A percentile compares a stretch with the other conserved stretches of the same genome.
Evolutionary conservation across 2,888 invertebrate species (phyloP).

Genomic region (Pilophorus perplexus): DNA sequence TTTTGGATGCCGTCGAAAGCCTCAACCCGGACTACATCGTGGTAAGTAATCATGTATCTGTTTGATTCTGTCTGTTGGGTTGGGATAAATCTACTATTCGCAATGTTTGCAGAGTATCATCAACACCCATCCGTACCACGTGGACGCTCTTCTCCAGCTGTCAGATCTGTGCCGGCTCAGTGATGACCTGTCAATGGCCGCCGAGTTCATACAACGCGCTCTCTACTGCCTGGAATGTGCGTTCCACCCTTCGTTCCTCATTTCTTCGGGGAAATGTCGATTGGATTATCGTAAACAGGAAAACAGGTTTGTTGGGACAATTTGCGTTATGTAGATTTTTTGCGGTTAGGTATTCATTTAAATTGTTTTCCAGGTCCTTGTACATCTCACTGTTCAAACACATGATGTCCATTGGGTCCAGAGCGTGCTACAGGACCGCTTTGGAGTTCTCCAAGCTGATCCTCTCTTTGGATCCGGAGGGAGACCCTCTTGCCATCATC

Average conservation of each 20-base stretch:
- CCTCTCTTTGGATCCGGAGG: constrained; percentile 71
- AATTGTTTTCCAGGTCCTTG: constrained; percentile 55
- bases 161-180: constrained; percentile 75
- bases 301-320: constrained; percentile 60
- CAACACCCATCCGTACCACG: constrained; percentile 72
- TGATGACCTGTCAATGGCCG: constrained; percentile 75
- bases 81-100: too few relatives aligned
- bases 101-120: constrained; percentile 60
- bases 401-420: constrained; percentile 70
- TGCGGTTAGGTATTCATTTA: too few relatives aligned
- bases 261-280: constrained; percentile 69
- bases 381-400: constrained; percentile 80
- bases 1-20: constrained; percentile 74
- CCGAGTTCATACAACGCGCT: constrained; percentile 75
- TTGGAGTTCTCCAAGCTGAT: constrained; percentile 81
- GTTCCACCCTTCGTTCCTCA: constrained; percentile 75
- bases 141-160: constrained; percentile 75
- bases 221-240: constrained; percentile 73
- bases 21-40: constrained; percentile 75
- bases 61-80: too few relatives aligned
- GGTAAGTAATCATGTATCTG: constrained; percentile 54
- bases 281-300: constrained; percentile 76
- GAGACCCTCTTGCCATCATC: constrained; percentile 73
- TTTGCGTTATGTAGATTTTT: too few relatives aligned
- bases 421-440: constrained; percentile 82